Evolutionary conservation across 2,797 vertebrate genomes (phyloP), one percentile per base, ranked within the genome.

Genomic region (Phrynocephalus guinanensis): DNA sequence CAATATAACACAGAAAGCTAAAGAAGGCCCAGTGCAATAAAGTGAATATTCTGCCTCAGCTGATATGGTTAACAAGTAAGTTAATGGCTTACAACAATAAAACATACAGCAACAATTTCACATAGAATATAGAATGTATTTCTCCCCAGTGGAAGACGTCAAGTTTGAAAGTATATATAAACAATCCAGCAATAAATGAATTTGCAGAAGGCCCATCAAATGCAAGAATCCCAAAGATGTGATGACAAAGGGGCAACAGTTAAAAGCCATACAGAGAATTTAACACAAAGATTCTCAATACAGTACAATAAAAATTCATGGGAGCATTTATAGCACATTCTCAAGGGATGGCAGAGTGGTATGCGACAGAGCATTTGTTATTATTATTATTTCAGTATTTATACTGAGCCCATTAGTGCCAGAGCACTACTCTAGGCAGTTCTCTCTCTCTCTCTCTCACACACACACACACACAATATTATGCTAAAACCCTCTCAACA

Each of bases 51-150:
- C 50, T 22, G 5, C 77, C 30, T 66, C 73, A 82, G 2, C 8
- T 70, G 38, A 79, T 75, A n/a, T 48, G 60, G 83, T 87, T 83
- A 87, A 77, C 86, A 87, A 87, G 44, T 56, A 70, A 77, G 86
- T 73, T 87, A 88, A 88, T 88, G 66, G 72, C 67, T 77, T 78
- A 68, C 73, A 5, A 22, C 75, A 82, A 79, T 83, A 86, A 79
- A 85, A 83, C 52, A 85, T 66, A 67, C 28, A 66, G 75, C 76
- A 60, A 76, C 77, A 38, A 75, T 80, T 72, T 80, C 86, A 88
- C 77, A 6, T 15, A 60, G 5, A 67, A 84, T 0, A 0, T 8
- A 66, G 44, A 75, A 89, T 75, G 76, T 66, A 33, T 63, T 84
- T 79, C n/a, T 84, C 75, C 24, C 75, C 79, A 79, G 22, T 38